Conservation (phyloP, 1,140 invertebrate genomes). For the Fopius arisanus region DNA sequence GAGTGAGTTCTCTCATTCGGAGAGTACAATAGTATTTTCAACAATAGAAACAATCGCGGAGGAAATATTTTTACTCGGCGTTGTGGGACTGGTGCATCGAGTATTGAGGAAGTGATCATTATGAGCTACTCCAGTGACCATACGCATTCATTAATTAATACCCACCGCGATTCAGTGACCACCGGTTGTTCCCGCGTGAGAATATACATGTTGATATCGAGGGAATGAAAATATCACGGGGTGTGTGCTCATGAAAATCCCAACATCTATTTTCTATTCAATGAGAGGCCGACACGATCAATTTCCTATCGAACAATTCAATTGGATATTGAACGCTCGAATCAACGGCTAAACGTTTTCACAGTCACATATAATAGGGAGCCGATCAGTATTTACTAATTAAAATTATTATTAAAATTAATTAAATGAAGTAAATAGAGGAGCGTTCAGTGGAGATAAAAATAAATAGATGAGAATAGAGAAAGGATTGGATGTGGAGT, state of each 20-base stretch:
- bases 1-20: not conserved
- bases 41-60: not conserved
- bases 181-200: not conserved
- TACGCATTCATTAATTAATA: not conserved
- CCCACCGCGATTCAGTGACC: conserved; percentile 1
- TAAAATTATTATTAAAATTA: too few species aligned
- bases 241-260: not conserved
- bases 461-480: too few species aligned
- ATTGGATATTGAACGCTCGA: not conserved
- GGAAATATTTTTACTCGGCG: not conserved
- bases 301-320: conserved; percentile 11
- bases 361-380: not conserved
- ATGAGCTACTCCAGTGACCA: not conserved
- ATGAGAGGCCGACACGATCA: not conserved
- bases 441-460: too few species aligned
- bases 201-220: not conserved
- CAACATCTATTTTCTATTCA: conserved; percentile 4
- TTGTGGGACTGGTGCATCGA: not conserved
- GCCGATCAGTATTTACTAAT: not conserved
- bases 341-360: not conserved
- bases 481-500: too few species aligned
- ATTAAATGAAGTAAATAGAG: too few species aligned
- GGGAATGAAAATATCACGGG: not conserved
- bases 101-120: not conserved
- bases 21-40: not conserved